phyloP scores from a whole-genome alignment of 2,888 invertebrate genomes.

The Tiliacea citrago region DNA sequence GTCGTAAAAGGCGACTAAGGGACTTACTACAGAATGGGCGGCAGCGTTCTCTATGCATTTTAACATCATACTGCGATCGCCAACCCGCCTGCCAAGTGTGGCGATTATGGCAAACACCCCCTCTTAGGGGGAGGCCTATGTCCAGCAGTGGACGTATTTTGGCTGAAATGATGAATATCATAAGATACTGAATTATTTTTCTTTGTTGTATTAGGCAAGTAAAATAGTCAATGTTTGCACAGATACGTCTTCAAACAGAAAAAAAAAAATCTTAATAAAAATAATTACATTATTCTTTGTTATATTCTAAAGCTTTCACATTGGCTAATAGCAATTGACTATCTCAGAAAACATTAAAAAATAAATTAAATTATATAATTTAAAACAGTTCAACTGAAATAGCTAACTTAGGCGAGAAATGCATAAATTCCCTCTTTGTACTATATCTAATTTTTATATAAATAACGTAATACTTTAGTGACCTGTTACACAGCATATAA shows the following conservation, averaged over 20 bases:
- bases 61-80: too few species aligned
- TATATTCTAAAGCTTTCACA: slow-evolving; percentile 22
- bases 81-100: too few species aligned
- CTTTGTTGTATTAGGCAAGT: neutral
- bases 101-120: too few species aligned
- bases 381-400: slow-evolving; percentile 39
- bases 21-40: too few species aligned
- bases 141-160: too few species aligned
- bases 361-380: slow-evolving; percentile 51
- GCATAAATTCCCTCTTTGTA: slow-evolving; percentile 60
- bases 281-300: slow-evolving; percentile 9
- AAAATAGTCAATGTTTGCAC: slow-evolving; percentile 24
- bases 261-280: slow-evolving; percentile 20
- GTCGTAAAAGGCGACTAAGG: too few species aligned
- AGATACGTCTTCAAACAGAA: slow-evolving; percentile 10
- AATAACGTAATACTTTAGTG: slow-evolving; percentile 59
- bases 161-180: too few species aligned
- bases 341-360: slow-evolving; percentile 40
- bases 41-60: too few species aligned
- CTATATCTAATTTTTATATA: slow-evolving; percentile 52
- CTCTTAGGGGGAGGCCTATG: too few species aligned
- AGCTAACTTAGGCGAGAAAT: slow-evolving; percentile 49
- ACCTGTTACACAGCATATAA: slow-evolving; percentile 19
- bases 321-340: slow-evolving; percentile 46
- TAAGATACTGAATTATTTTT: slow-evolving; percentile 1